A percentile compares a stretch with the other conserved stretches of the same genome.
Evolutionary conservation across 2,888 invertebrate genomes (phyloP).

Genomic region (Drosophila tripunctata): DNA sequence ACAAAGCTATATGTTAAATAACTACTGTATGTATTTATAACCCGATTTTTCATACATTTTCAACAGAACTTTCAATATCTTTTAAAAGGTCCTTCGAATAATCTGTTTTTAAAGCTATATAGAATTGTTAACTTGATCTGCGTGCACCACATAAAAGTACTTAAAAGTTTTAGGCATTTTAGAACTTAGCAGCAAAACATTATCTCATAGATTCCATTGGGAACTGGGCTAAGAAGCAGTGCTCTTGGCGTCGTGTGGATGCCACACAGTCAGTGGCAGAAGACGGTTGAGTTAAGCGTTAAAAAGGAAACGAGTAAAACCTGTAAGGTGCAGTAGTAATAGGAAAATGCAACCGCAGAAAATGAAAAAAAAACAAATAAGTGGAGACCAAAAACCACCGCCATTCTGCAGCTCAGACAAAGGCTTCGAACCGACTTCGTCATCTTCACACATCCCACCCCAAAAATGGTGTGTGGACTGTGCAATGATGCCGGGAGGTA

Average conservation of each 20-base stretch:
- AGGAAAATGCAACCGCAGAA: slow-evolving; percentile 37
- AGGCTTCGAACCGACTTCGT: slow-evolving; percentile 3
- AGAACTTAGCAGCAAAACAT: too few species aligned
- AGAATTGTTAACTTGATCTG: too few species aligned
- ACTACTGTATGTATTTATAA: too few species aligned
- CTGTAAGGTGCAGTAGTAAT: slow-evolving; percentile 72
- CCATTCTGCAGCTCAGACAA: slow-evolving; percentile 40
- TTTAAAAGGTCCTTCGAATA: too few species aligned
- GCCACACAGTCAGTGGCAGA: neutral
- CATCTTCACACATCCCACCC: slow-evolving; percentile 40
- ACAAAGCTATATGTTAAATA: too few species aligned
- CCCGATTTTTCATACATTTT: too few species aligned
- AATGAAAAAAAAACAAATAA: slow-evolving; percentile 2
- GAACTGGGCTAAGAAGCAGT: slow-evolving; percentile 8
- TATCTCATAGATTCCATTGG: too few species aligned
- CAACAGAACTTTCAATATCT: too few species aligned
- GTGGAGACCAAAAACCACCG: slow-evolving; percentile 1
- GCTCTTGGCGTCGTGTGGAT: slow-evolving; percentile 16
- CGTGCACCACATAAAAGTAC: too few species aligned
- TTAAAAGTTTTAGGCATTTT: too few species aligned
- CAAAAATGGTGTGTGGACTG: neutral
- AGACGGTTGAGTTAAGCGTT: slow-evolving; percentile 26
- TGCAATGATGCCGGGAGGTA: slow-evolving; percentile 7
- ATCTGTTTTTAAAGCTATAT: too few species aligned
- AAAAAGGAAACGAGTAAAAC: slow-evolving; percentile 67